phyloP scores from a whole-genome alignment of 1,140 invertebrate species.

The Heliconius nattereri region DNA sequence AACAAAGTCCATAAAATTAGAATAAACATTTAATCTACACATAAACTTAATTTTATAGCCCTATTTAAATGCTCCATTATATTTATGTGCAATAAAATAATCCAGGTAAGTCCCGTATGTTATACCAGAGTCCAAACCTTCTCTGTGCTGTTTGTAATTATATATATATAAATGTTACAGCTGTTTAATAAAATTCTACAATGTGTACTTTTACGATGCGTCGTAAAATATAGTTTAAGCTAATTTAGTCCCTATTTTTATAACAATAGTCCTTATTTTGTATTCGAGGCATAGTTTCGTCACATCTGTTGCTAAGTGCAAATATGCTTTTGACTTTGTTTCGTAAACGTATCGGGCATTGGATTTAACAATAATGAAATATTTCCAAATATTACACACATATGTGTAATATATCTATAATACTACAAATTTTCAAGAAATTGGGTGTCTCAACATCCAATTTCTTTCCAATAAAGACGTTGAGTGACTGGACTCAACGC shows the following conservation, averaged over 20 bases:
- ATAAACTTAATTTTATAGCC: background rate
- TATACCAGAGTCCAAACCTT: background rate
- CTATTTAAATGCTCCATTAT: background rate
- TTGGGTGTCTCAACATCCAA: no score
- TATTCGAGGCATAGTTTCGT: background rate
- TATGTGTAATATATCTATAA: no score
- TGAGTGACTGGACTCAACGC: no score
- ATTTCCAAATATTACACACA: no score
- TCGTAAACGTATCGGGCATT: constrained; percentile 2
- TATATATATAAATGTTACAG: constrained; percentile 17
- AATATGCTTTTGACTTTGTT: constrained; percentile 17
- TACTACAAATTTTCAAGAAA: no score
- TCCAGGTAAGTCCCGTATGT: constrained; percentile 3
- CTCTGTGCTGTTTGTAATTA: constrained; percentile 13
- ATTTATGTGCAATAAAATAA: background rate
- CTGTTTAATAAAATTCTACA: constrained; percentile 28
- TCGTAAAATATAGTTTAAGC: constrained; percentile 16
- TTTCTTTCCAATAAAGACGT: no score
- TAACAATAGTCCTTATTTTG: background rate
- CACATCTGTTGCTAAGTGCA: constrained; percentile 21
- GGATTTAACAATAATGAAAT: no score
- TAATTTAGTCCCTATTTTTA: background rate
- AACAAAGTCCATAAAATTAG: background rate
- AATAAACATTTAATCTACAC: background rate
- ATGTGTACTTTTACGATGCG: constrained; percentile 24